phyloP scores from a whole-genome alignment of 2,113 vertebrate species.

The Polyodon spathula region DNA sequence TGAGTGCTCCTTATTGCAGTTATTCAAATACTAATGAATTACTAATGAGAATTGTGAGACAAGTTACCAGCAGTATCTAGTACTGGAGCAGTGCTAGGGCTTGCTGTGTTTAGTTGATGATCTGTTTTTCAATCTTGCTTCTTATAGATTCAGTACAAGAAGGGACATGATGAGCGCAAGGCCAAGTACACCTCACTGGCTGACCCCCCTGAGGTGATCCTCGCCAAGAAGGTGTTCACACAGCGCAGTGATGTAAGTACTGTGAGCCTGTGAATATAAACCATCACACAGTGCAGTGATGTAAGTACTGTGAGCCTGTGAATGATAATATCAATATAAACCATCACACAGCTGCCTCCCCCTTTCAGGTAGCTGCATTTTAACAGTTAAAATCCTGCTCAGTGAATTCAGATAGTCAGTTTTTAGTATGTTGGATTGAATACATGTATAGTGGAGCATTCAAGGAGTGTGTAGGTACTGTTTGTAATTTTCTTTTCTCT shows the following conservation, averaged over 20 bases:
- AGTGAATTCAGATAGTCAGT: too few species aligned
- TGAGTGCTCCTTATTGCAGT: too few species aligned
- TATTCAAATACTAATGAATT: too few species aligned
- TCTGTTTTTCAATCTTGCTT: too few species aligned
- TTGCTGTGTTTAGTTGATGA: too few species aligned
- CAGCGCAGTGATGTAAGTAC: slow-evolving; percentile 86
- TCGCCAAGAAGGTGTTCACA: slow-evolving; percentile 72
- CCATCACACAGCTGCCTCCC: background rate
- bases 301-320: slow-evolving; percentile 53
- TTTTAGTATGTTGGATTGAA: too few species aligned
- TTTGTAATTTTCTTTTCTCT: background rate
- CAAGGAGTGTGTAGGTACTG: too few species aligned
- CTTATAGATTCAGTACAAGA: slow-evolving; percentile 82
- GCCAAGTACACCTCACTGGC: slow-evolving; percentile 78
- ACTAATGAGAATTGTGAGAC: too few species aligned
- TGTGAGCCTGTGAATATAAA: background rate
- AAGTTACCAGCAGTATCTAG: too few species aligned
- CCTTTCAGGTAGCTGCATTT: background rate
- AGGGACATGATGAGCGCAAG: slow-evolving; percentile 73
- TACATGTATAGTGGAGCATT: too few species aligned
- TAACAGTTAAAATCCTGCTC: too few species aligned
- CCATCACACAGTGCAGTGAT: slow-evolving; percentile 70
- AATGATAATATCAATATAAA: background rate
- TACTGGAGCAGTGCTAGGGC: too few species aligned
- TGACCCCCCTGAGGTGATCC: slow-evolving; percentile 78